Percentiles rank a stretch among this genome's conserved stretches.
Conservation (phyloP, 2,888 invertebrate species). For the Drosophila stalkeri region DNA sequence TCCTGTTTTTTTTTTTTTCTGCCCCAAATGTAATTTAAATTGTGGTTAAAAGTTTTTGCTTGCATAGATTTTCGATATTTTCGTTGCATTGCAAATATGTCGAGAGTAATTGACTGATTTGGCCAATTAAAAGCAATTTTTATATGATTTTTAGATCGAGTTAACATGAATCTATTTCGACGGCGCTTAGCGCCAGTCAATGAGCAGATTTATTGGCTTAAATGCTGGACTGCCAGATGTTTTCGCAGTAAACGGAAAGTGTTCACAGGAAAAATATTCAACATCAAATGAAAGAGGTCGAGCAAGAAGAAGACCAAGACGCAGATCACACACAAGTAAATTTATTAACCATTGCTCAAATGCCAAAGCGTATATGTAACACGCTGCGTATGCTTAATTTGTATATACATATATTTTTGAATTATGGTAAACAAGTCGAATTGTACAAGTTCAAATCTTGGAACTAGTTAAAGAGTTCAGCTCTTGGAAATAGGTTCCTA, state of each 20-base stretch:
- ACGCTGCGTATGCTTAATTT: constrained; percentile 14
- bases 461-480: constrained; percentile 1
- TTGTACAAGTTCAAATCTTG: constrained; percentile 23
- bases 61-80: constrained; percentile 44
- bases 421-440: constrained; percentile 1
- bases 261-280: constrained; percentile 13
- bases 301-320: not conserved
- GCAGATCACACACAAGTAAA: constrained; percentile 22
- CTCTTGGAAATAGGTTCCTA: not conserved
- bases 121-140: constrained; percentile 6
- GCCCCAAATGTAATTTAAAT: constrained; percentile 67
- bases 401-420: constrained; percentile 8
- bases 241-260: constrained; percentile 25
- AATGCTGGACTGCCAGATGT: constrained; percentile 24
- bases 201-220: constrained; percentile 22
- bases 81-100: constrained; percentile 9
- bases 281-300: constrained; percentile 19
- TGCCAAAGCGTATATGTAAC: not conserved
- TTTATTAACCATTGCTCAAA: constrained; percentile 30
- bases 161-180: constrained; percentile 9
- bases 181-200: constrained; percentile 11
- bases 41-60: constrained; percentile 48
- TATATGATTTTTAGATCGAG: constrained; percentile 2
- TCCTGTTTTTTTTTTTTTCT: constrained; percentile 21
- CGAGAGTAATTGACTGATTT: not conserved